Conservation (phyloP, 2,888 invertebrate species). For the Amitus sp. region DNA sequence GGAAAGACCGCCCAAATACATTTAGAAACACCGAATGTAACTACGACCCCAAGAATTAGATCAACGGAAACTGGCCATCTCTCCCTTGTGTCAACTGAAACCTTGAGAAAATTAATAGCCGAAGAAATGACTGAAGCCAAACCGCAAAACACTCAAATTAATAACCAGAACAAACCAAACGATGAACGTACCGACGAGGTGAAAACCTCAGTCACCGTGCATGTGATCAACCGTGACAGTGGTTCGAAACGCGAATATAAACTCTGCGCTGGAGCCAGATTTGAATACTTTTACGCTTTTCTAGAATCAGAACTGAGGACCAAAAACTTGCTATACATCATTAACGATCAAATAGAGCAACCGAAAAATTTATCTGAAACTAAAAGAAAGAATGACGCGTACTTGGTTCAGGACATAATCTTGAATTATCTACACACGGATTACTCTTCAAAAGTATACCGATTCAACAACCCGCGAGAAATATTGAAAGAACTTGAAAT, state of each 20-base stretch:
- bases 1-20: too few relatives aligned
- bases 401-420: slow-evolving; percentile 39
- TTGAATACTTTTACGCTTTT: slow-evolving; percentile 37
- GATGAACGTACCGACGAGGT: too few relatives aligned
- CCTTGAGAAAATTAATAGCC: too few relatives aligned
- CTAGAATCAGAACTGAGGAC: slow-evolving; percentile 35
- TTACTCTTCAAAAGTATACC: slow-evolving; percentile 33
- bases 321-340: slow-evolving; percentile 34
- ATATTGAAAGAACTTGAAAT: slow-evolving; percentile 32
- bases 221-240: too few relatives aligned
- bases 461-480: slow-evolving; percentile 29
- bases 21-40: too few relatives aligned
- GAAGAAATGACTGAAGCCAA: too few relatives aligned
- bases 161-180: too few relatives aligned
- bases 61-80: too few relatives aligned
- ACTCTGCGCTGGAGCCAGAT: slow-evolving; percentile 26
- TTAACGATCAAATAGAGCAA: slow-evolving; percentile 22
- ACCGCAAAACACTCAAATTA: too few relatives aligned
- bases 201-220: too few relatives aligned
- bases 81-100: too few relatives aligned
- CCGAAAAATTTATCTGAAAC: slow-evolving; percentile 20
- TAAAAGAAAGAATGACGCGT: slow-evolving; percentile 30
- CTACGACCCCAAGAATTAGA: too few relatives aligned
- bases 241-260: slow-evolving; percentile 31
- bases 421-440: slow-evolving; percentile 36